Base-by-base conservation (phyloP, 2,888 invertebrate species). In the Drosophila peninsularis region DNA sequence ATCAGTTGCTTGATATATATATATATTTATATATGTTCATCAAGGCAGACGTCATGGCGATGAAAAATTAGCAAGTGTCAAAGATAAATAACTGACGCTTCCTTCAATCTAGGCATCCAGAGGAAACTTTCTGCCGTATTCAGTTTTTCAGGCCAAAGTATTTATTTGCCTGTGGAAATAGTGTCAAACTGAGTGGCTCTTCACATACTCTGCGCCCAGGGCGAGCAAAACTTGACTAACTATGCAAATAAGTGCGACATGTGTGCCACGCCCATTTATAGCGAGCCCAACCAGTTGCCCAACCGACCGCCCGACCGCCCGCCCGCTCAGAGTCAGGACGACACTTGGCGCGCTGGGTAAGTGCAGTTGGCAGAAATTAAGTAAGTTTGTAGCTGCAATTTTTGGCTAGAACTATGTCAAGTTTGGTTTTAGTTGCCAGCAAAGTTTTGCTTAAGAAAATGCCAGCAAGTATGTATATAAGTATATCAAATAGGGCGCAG, bases 301-400 rank as follows among this genome's bases (percentile, higher is more conserved):
- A 14, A n/a, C n/a, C 44, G 21, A 9, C 24, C 24, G 24, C 49
- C 34, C 39, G n/a, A n/a, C n/a, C 14, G 24, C n/a, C n/a, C 44
- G 21, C 14, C 24, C 24, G 24, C 49, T 37, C 39, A 6, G 45
- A 41, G 21, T 14, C 41, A 61, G 80, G 71, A 70, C 74, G 80
- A 75, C 80, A 86, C 80, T 82, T 86, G 88, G 82, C 71, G 70
- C 73, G 49, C 42, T 45, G 81, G 69, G 79, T 84, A 79, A 87
- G 82, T 87, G 82, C 82, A 85, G 85, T 89, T 87, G 88, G 80
- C 78, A 78, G 88, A 85, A 85, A 85, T 85, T 85, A 85, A 85
- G 88, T 84, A 85, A 85, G 89, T 85, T 85, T 84, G 82, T 84
- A 84, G 89, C 85, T 82, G 85, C 89, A 85, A 89, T 85, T 89